Evolutionary conservation across 2,888 invertebrate species (phyloP).

Genomic region (Chrysolina haemoptera): DNA sequence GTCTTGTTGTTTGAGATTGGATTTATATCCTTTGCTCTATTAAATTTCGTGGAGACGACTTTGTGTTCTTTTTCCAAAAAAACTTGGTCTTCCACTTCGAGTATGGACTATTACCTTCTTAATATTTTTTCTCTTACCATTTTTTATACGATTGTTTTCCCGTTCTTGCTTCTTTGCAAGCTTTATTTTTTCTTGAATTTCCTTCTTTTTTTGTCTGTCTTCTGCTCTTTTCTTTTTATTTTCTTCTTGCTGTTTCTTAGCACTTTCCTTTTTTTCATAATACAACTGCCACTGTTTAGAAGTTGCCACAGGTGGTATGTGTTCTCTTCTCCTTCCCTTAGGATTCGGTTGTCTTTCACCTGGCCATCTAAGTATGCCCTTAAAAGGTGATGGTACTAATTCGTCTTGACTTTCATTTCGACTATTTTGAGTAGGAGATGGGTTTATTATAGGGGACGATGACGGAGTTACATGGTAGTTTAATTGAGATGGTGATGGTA

Average conservation of each 20-base stretch:
- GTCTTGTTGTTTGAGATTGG: too few relatives aligned
- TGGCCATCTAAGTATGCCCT: neutral
- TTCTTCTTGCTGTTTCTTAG: slow-evolving; percentile 18
- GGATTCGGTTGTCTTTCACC: slow-evolving; percentile 5
- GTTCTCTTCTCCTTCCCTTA: neutral
- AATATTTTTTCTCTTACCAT: neutral
- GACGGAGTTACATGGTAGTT: too few relatives aligned
- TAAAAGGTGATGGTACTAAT: neutral
- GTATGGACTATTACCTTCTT: too few relatives aligned
- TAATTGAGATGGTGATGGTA: too few relatives aligned
- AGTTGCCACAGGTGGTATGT: slow-evolving; percentile 22
- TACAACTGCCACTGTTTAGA: slow-evolving; percentile 29
- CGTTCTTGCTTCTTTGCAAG: neutral
- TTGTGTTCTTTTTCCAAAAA: too few relatives aligned
- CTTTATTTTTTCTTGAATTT: neutral
- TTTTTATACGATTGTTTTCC: neutral
- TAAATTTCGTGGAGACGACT: too few relatives aligned
- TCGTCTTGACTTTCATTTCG: too few relatives aligned
- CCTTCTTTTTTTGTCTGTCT: neutral
- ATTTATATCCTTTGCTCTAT: too few relatives aligned
- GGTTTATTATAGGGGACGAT: too few relatives aligned
- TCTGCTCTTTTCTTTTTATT: neutral
- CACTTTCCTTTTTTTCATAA: slow-evolving; percentile 23
- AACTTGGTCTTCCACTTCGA: too few relatives aligned
- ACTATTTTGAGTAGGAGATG: too few relatives aligned